phyloP scores from a whole-genome alignment of 2,797 vertebrate genomes.

The Microctenopoma stevenorrisi region DNA sequence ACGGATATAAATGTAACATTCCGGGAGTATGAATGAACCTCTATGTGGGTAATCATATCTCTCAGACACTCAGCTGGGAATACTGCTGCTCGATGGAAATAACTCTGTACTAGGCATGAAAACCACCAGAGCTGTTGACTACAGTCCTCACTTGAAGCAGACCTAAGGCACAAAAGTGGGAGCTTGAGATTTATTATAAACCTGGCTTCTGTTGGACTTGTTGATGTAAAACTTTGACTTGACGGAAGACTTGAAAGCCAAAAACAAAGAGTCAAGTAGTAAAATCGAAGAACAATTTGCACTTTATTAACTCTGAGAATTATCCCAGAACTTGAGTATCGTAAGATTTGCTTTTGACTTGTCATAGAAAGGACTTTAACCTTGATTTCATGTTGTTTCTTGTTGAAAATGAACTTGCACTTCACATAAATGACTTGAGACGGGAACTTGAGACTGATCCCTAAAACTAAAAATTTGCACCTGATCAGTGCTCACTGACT shows the following conservation, averaged over 20 bases:
- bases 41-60: slow-evolving; percentile 56
- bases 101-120: slow-evolving; percentile 1
- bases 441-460: not conserved
- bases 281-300: not conserved
- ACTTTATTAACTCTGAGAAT: not conserved
- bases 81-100: slow-evolving; percentile 7
- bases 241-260: not conserved
- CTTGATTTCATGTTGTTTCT: no score
- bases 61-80: slow-evolving; percentile 17
- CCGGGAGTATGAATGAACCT: slow-evolving; percentile 44
- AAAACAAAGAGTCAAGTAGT: not conserved
- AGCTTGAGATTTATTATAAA: slow-evolving; percentile 7
- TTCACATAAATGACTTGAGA: not conserved
- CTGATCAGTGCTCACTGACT: not conserved
- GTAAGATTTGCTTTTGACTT: no score
- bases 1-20: slow-evolving; percentile 32
- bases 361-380: no score
- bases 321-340: no score
- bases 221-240: not conserved
- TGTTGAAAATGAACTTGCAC: not conserved
- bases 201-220: not conserved
- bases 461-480: not conserved
- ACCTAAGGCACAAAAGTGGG: slow-evolving; percentile 7
- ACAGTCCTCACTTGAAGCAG: not conserved
- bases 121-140: slow-evolving; percentile 14